A percentile compares a stretch with the other conserved stretches of the same genome.
phyloP scores from a whole-genome alignment of 2,888 invertebrate genomes.

The Thera britannica region DNA sequence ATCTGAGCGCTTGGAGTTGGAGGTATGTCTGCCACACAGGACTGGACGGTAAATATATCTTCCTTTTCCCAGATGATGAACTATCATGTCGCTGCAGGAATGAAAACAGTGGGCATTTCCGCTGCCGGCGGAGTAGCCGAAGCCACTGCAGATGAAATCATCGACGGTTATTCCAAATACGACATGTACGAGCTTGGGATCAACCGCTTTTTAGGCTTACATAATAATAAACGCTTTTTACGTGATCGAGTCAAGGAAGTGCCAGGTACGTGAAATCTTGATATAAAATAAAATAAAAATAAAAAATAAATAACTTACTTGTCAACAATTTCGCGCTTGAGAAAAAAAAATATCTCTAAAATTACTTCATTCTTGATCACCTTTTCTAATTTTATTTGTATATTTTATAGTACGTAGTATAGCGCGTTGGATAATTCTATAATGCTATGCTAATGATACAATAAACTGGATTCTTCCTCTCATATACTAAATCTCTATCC shows the following conservation, averaged over 20 bases:
- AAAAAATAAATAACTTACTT: not conserved
- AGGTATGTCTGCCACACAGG: too few relatives aligned
- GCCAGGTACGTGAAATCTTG: conserved; percentile 85
- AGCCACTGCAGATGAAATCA: conserved; percentile 94
- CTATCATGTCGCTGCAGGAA: conserved; percentile 97
- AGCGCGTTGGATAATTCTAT: too few relatives aligned
- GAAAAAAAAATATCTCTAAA: too few relatives aligned
- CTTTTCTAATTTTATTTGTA: too few relatives aligned
- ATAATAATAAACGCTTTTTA: conserved; percentile 97
- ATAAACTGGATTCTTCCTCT: too few relatives aligned
- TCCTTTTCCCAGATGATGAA: conserved; percentile 88
- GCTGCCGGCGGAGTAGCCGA: conserved; percentile 98
- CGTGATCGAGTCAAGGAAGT: conserved; percentile 96
- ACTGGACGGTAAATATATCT: not conserved
- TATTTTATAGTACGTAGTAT: too few relatives aligned
- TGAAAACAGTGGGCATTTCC: conserved; percentile 98
- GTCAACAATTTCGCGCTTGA: too few relatives aligned
- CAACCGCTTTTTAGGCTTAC: conserved; percentile 94
- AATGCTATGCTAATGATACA: too few relatives aligned
- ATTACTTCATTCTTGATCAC: too few relatives aligned
- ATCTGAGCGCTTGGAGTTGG: too few relatives aligned
- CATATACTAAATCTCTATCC: too few relatives aligned
- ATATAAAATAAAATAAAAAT: not conserved
- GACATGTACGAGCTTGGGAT: conserved; percentile 96
- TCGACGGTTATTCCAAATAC: conserved; percentile 90